Conservation (phyloP, 2,888 invertebrate species). For the Hemistola chrysoprasaria region DNA sequence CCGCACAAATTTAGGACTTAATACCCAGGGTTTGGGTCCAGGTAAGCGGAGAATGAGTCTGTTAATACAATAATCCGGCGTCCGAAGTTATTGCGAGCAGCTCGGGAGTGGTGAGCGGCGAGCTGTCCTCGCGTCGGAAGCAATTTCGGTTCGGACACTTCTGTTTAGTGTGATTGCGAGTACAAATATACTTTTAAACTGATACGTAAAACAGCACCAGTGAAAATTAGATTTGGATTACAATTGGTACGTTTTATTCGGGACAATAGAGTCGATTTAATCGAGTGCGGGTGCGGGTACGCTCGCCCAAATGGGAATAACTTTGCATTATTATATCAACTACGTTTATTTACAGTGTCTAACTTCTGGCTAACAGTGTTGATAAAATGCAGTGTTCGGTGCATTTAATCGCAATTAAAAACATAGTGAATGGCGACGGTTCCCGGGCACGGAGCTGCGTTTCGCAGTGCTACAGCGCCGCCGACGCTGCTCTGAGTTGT, state of each 20-base stretch:
- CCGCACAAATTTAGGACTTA: slow-evolving; percentile 12
- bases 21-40: slow-evolving; percentile 15
- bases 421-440: too few relatives aligned
- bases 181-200: slow-evolving; percentile 21
- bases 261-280: slow-evolving; percentile 14
- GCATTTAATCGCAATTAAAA: too few relatives aligned
- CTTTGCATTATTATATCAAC: too few relatives aligned
- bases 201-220: slow-evolving; percentile 18
- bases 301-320: too few relatives aligned
- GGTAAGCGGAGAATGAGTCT: slow-evolving; percentile 10
- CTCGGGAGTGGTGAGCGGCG: slow-evolving; percentile 9
- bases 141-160: slow-evolving; percentile 19
- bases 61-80: slow-evolving; percentile 16
- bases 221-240: slow-evolving; percentile 19
- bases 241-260: slow-evolving; percentile 10
- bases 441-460: too few relatives aligned
- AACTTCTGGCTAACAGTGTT: too few relatives aligned
- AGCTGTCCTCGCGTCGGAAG: slow-evolving; percentile 22
- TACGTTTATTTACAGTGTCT: too few relatives aligned
- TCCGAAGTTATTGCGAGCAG: slow-evolving; percentile 22
- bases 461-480: background rate
- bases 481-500: slow-evolving; percentile 2
- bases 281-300: too few relatives aligned
- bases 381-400: too few relatives aligned
- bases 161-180: slow-evolving; percentile 26